These are phyloP conservation scores for Carabus problematicus DNA, from an alignment of 2,888 invertebrate species.

Conservation along the genomic window DNA sequence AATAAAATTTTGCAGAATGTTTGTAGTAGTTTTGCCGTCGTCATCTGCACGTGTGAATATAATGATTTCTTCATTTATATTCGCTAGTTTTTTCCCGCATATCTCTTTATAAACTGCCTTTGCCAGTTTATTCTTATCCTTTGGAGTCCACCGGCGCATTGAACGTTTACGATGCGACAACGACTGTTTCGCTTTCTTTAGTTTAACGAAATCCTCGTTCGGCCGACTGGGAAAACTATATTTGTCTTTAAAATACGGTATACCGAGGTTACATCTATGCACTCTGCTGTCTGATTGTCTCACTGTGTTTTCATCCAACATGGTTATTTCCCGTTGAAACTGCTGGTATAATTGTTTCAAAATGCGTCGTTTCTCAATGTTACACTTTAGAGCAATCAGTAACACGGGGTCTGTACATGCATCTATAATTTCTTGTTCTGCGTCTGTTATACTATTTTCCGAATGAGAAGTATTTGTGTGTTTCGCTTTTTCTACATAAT, in stretches of 20 bases:
- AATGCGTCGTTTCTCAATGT: conserved; percentile 22
- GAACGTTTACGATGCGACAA: conserved; percentile 43
- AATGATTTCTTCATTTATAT: conserved; percentile 50
- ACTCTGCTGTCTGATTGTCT: conserved; percentile 3
- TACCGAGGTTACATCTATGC: conserved; percentile 53
- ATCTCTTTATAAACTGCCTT: conserved; percentile 55
- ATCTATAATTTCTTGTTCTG: not conserved
- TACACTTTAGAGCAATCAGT: conserved; percentile 15
- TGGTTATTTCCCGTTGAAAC: conserved; percentile 5
- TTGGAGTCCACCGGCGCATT: conserved; percentile 62
- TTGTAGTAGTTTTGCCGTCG: conserved; percentile 26
- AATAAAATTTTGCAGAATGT: not conserved
- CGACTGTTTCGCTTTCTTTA: conserved; percentile 53
- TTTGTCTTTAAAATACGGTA: conserved; percentile 74
- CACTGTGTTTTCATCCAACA: conserved; percentile 3
- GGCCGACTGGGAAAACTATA: conserved; percentile 63
- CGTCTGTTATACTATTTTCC: too few relatives aligned
- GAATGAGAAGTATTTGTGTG: too few relatives aligned
- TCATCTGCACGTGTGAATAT: conserved; percentile 50
- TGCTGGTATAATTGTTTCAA: conserved; percentile 9
- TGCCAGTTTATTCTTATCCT: conserved; percentile 65
- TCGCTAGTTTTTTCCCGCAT: conserved; percentile 55
- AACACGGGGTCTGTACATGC: conserved; percentile 18
- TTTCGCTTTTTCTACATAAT: too few relatives aligned
- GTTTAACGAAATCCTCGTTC: conserved; percentile 64